Conservation (phyloP, 2,797 vertebrate species). For the Clarias platycephalus region DNA sequence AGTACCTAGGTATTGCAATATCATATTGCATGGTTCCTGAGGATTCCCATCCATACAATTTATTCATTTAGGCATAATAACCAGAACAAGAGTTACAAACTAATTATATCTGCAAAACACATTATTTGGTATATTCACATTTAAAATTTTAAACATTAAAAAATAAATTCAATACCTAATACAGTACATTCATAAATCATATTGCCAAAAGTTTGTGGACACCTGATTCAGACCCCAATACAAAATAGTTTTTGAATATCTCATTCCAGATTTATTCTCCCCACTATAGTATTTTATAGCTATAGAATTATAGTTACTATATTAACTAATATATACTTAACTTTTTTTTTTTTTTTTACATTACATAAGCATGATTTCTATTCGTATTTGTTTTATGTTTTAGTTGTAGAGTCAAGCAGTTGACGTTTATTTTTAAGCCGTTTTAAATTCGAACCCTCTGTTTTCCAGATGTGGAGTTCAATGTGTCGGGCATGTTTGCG, state of each 20-base stretch:
- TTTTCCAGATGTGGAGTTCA: conserved; percentile 89
- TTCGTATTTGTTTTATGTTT: not conserved
- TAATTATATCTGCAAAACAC: not conserved
- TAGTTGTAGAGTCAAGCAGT: not conserved
- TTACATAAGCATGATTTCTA: not conserved
- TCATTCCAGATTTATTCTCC: not conserved
- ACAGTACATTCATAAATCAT: not conserved
- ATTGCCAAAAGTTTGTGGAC: not conserved
- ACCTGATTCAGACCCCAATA: not conserved
- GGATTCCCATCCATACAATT: not conserved
- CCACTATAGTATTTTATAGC: not conserved
- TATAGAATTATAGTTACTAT: not conserved
- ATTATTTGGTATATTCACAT: not conserved
- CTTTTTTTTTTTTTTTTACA: not conserved
- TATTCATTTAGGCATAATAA: not conserved
- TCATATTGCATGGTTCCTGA: too few species aligned
- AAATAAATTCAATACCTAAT: not conserved
- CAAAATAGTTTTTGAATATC: not conserved
- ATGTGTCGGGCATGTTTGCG: conserved; percentile 91
- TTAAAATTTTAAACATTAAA: too few species aligned
- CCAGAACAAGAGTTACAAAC: not conserved
- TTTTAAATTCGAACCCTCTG: not conserved
- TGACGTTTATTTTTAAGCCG: not conserved
- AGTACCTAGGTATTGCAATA: too few species aligned
- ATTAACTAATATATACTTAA: too few species aligned